Base-by-base conservation (phyloP, 2,113 vertebrate species). In the Actenoides lindsayi region DNA sequence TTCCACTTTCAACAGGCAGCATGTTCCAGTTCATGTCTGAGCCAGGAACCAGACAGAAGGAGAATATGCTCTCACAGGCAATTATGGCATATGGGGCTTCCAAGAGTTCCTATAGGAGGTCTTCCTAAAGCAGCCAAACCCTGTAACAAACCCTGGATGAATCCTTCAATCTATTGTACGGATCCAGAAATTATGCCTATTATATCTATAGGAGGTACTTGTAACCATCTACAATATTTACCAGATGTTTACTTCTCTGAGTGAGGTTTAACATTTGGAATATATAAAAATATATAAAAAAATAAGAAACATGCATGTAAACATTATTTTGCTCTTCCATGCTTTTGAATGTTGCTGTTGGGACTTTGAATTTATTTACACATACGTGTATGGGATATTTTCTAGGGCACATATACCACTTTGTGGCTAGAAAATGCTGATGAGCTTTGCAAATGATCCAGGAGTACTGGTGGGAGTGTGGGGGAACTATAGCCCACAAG, bases 401-500 rank as follows among this genome's bases (percentile, higher is more conserved):
- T 62, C 37, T 68, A 67, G 42, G 46, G 8, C 27, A 59, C 12
- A 53, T 20, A 24, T 24, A 33, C 15, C 1, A 1, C 10, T 84
- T 57, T 33, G 8, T 39, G 42, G 24, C 20, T 84, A 51, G 46
- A 60, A 94, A 68, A 89, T 1, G 9, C 23, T 64, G 35, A 89
- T 91, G 42, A n/a, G 42, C 65, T 75, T 51, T 79, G 76, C 30
- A 56, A 65, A 75, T 39, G 19, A 56, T 23, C 56, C 16, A 18
- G 50, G 33, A 68, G 30, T 0, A 0, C 13, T 1, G 0, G 19
- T 71, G n/a, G 64, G n/a, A 90, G 23, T 2, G 6, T 46, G 33
- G 33, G 39, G 48, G 82, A 95, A 25, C 31, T 54, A 44, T 18
- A 88, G 50, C 3, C 35, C 68, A 57, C 0, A 3, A 87, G 70